Evolutionary conservation across 2,113 vertebrate species (phyloP), one percentile per base, ranked within the genome.

Genomic region (Apodemus speciosus): DNA sequence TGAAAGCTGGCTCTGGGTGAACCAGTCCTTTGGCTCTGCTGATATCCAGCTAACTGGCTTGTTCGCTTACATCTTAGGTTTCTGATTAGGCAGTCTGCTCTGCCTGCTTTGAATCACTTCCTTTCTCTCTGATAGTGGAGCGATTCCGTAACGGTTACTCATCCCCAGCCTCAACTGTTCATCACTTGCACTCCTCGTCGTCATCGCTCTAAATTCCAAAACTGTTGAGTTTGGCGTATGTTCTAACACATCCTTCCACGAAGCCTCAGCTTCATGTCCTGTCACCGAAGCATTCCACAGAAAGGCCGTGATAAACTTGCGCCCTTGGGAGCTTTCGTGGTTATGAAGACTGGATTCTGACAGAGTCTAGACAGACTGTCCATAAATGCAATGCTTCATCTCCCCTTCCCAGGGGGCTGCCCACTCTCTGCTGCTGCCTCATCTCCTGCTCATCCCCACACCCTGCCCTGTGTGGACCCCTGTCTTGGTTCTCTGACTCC

Each of bases 141-240:
- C 3, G 15, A 11, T 25, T 40, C 66, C 77, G 16, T 68, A 69
- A n/a, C 20, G 53, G 64, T 83, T 75, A 77, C 62, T 86, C 73
- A 64, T 88, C 66, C 53, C 60, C 21, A 89, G 60, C 20, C 68
- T 62, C 49, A 53, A 9, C 3, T 13, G 40, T 66, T 69, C 3
- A 92, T 62, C 14, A 0, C 25, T 25, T 68, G 5, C 30, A 30
- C 3, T 60, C 66, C 87, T 16, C 9, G 35, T 81, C 9, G 35
- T 81, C 46, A 30, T 35, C 72, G 30, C 71, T 79, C 35, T 69
- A 25, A 92, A 80, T 88, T 92, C 43, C 46, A 81, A 84, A 92
- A 77, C 43, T 35, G 3, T 85, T 32, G 5, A 64, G n/a, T 91
- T 76, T 88, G 81, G 43, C 66, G 53, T 21, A 51, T 40, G 16